A percentile compares a stretch with the other conserved stretches of the same genome.
These are phyloP conservation scores for Malurus cyaneus DNA, from an alignment of 2,113 vertebrate species.

Conservation along the genomic window DNA sequence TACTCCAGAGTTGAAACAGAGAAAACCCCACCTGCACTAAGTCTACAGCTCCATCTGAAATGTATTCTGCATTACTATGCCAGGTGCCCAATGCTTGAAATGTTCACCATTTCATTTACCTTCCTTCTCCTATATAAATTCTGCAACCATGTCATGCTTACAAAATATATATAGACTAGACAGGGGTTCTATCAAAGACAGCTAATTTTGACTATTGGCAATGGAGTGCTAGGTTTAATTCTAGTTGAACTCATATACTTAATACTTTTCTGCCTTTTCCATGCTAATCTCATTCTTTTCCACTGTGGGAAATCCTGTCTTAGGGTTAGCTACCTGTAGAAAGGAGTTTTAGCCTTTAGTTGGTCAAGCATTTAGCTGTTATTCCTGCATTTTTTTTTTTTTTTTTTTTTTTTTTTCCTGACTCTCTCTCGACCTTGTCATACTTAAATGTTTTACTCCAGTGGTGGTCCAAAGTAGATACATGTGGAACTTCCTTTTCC, in stretches of 20 bases:
- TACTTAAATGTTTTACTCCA: constrained; percentile 54
- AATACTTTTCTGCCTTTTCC: not conserved
- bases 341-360: not conserved
- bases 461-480: constrained; percentile 38
- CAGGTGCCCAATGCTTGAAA: not conserved
- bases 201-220: not conserved
- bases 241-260: not conserved
- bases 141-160: not conserved
- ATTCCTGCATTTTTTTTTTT: constrained; percentile 35
- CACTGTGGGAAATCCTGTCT: constrained; percentile 1
- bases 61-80: not conserved
- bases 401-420: constrained; percentile 19
- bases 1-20: not conserved
- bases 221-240: not conserved
- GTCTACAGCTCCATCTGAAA: not conserved
- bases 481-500: constrained; percentile 61
- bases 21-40: not conserved
- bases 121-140: not conserved
- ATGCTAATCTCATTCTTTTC: not conserved
- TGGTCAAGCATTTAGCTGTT: not conserved
- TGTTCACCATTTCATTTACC: not conserved
- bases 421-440: constrained; percentile 64
- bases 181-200: not conserved
- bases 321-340: not conserved
- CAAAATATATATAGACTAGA: not conserved